Conservation (phyloP, 2,797 vertebrate genomes). For the Enteromius viviparus region DNA sequence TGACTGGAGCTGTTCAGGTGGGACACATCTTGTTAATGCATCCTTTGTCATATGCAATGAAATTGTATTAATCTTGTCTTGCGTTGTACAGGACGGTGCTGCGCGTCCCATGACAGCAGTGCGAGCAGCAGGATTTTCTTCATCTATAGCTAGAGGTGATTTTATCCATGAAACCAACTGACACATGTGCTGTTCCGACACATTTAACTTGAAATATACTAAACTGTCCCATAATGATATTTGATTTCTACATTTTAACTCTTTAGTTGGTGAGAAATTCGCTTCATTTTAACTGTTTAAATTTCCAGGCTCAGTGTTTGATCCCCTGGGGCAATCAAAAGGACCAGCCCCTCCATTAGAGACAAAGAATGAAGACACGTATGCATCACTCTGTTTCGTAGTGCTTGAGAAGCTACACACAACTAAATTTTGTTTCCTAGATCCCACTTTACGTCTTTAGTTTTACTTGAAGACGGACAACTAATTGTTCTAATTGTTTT, state of each 20-base stretch:
- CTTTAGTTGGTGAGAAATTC: neutral
- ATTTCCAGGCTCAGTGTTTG: conserved; percentile 86
- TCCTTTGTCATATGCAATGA: neutral
- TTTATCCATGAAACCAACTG: conserved; percentile 1
- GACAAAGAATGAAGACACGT: conserved; percentile 91
- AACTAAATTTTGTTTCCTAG: neutral
- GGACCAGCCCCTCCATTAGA: conserved; percentile 91
- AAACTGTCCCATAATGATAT: neutral
- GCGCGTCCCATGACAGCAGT: conserved; percentile 95
- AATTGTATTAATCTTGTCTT: neutral
- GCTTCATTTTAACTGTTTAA: neutral
- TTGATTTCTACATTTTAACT: neutral
- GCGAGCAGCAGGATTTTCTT: conserved; percentile 92
- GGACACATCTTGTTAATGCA: conserved; percentile 44
- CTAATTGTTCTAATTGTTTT: neutral
- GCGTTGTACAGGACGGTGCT: conserved; percentile 83
- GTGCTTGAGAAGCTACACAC: neutral
- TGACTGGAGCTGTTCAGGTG: conserved; percentile 92
- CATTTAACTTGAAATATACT: neutral
- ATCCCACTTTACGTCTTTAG: neutral
- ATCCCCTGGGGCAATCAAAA: conserved; percentile 88
- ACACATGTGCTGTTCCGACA: neutral
- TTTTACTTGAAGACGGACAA: neutral
- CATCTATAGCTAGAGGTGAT: conserved; percentile 80
- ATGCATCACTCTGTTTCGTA: conserved; percentile 59